Evolutionary conservation across 2,888 invertebrate genomes (phyloP).

Genomic region (Drosophila flavopinicola): DNA sequence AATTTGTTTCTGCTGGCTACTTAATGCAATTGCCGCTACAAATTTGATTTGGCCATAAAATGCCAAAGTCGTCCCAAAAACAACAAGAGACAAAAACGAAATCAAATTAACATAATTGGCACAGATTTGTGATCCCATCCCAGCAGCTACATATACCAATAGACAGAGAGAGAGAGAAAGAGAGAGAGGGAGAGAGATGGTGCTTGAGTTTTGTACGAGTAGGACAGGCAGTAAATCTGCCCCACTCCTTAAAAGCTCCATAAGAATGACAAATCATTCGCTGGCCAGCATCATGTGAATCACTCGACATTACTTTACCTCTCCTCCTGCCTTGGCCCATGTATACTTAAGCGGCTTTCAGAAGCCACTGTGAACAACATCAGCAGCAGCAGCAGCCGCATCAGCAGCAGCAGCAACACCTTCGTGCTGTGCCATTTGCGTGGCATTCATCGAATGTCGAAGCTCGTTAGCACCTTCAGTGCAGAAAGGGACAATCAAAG

Average conservation of each 20-base stretch:
- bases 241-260: not conserved
- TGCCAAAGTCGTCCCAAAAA: constrained; percentile 40
- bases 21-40: constrained; percentile 75
- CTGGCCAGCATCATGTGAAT: constrained; percentile 15
- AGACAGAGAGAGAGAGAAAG: no score
- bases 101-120: constrained; percentile 77
- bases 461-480: constrained; percentile 61
- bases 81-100: constrained; percentile 48
- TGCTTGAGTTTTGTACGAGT: constrained; percentile 26
- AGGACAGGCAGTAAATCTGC: not conserved
- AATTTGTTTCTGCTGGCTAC: constrained; percentile 56
- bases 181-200: not conserved
- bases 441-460: constrained; percentile 51
- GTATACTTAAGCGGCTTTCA: constrained; percentile 48
- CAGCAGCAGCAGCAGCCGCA: constrained; percentile 1
- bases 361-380: constrained; percentile 1
- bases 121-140: constrained; percentile 51
- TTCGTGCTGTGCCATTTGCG: constrained; percentile 39
- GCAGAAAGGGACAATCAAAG: constrained; percentile 2
- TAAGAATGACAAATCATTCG: constrained; percentile 40
- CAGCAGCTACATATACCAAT: not conserved
- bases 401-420: constrained; percentile 15
- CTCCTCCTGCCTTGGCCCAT: constrained; percentile 13
- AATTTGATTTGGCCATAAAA: constrained; percentile 73
- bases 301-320: constrained; percentile 14